phyloP scores from a whole-genome alignment of 2,888 invertebrate genomes.

The Malthinus flaveolus region DNA sequence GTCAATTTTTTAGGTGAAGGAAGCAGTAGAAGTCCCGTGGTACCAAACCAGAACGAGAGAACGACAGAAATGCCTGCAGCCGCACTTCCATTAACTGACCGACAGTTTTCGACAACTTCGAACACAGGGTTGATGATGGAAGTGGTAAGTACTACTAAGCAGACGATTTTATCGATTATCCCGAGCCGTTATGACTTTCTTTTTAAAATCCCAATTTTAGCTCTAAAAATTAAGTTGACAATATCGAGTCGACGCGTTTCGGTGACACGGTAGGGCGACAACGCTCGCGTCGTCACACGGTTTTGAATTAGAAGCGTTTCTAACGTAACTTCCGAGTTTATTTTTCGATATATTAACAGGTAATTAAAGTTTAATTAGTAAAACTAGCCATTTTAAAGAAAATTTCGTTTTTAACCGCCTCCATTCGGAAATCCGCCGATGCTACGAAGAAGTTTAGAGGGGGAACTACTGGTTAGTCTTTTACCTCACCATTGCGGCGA shows the following conservation, averaged over 20 bases:
- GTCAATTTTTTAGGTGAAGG: constrained; percentile 35
- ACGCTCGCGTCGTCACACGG: background rate
- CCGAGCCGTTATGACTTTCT: background rate
- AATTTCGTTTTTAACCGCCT: constrained; percentile 47
- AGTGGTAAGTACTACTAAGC: constrained; percentile 37
- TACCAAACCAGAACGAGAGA: constrained; percentile 35
- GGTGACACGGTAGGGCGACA: background rate
- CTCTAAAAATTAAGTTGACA: too few relatives aligned
- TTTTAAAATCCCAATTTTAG: background rate
- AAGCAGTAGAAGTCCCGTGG: constrained; percentile 35
- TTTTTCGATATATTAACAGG: constrained; percentile 8
- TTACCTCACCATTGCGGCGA: constrained; percentile 42
- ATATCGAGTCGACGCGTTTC: too few relatives aligned
- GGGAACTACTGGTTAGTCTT: constrained; percentile 47
- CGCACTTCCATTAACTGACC: constrained; percentile 33
- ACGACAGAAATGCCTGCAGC: constrained; percentile 37
- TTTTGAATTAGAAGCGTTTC: background rate
- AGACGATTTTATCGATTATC: constrained; percentile 18
- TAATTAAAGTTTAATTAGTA: constrained; percentile 34
- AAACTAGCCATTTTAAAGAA: constrained; percentile 35
- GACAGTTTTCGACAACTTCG: constrained; percentile 36
- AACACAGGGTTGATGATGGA: constrained; percentile 36
- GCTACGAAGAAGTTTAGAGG: constrained; percentile 39
- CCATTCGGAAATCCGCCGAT: constrained; percentile 44
- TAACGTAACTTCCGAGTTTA: constrained; percentile 1